Percentiles rank a stretch among this genome's conserved stretches.
These are phyloP conservation scores for Plagodis pulveraria DNA, from an alignment of 2,888 invertebrate genomes.

Conservation along the genomic window DNA sequence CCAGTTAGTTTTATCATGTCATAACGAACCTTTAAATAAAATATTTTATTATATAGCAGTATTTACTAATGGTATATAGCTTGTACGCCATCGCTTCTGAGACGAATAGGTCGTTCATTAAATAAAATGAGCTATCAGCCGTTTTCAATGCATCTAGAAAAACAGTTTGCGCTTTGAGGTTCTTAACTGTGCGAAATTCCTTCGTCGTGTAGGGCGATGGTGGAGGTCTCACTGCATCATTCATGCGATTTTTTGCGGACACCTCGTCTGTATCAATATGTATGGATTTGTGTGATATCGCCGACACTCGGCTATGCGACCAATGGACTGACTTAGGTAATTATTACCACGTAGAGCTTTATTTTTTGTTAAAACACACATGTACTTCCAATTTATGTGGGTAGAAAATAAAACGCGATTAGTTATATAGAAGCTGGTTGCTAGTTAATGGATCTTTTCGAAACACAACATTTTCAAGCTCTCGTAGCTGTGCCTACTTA, in stretches of 20 bases:
- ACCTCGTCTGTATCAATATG: constrained; percentile 80
- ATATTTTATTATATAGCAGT: too few species aligned
- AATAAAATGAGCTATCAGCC: constrained; percentile 79
- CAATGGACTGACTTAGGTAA: not conserved
- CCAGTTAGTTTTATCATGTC: too few species aligned
- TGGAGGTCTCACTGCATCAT: constrained; percentile 81
- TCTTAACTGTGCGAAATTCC: constrained; percentile 76
- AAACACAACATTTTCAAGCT: too few species aligned
- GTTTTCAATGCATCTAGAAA: constrained; percentile 68
- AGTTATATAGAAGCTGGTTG: too few species aligned
- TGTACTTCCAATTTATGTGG: too few species aligned
- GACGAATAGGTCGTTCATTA: constrained; percentile 65
- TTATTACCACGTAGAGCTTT: not conserved
- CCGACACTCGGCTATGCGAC: constrained; percentile 47
- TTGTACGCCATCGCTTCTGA: not conserved
- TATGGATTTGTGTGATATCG: constrained; percentile 70
- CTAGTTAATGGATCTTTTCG: too few species aligned
- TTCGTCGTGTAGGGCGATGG: constrained; percentile 72
- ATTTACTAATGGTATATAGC: too few species aligned
- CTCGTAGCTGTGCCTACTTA: too few species aligned
- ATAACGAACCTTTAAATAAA: too few species aligned
- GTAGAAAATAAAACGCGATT: too few species aligned
- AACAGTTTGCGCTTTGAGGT: constrained; percentile 67
- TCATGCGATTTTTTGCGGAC: constrained; percentile 79
- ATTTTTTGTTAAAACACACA: too few species aligned